These are phyloP conservation scores for Mus pahari DNA, from an alignment of 2,113 vertebrate genomes.

Conservation along the genomic window DNA sequence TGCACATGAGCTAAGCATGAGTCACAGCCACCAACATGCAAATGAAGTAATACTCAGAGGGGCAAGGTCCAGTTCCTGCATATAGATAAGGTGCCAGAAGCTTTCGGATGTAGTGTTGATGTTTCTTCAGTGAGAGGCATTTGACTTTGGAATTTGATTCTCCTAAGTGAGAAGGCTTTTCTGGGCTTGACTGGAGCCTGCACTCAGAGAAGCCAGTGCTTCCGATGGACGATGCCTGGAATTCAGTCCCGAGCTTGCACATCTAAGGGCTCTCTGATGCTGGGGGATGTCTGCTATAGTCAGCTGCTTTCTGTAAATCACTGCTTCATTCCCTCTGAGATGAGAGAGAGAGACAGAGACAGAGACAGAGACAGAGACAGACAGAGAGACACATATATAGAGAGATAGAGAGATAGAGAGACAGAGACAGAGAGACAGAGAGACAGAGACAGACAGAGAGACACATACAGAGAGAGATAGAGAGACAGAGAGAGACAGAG, in stretches of 20 bases:
- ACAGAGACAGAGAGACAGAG: too few species aligned
- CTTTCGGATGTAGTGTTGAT: background rate
- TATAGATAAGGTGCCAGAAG: background rate
- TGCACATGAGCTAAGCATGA: background rate
- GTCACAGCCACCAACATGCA: background rate
- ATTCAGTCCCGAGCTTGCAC: background rate
- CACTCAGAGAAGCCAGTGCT: conserved; percentile 9
- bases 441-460: background rate
- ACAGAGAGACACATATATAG: background rate
- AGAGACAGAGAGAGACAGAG: background rate
- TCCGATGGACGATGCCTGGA: background rate
- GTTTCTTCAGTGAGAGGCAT: conserved; percentile 41
- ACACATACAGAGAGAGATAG: too few species aligned
- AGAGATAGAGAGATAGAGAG: background rate
- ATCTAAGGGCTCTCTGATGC: background rate
- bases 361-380: background rate
- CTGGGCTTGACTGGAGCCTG: background rate
- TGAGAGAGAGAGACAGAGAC: background rate
- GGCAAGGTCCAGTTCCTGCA: background rate
- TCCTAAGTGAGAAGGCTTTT: conserved; percentile 24
- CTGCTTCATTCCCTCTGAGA: background rate
- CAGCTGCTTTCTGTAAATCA: conserved; percentile 24
- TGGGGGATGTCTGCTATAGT: background rate
- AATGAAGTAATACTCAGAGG: background rate
- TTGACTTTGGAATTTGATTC: conserved; percentile 38